Percentiles rank a stretch among this genome's conserved stretches.
phyloP scores from a whole-genome alignment of 2,113 vertebrate species.

The Istiophorus platypterus region DNA sequence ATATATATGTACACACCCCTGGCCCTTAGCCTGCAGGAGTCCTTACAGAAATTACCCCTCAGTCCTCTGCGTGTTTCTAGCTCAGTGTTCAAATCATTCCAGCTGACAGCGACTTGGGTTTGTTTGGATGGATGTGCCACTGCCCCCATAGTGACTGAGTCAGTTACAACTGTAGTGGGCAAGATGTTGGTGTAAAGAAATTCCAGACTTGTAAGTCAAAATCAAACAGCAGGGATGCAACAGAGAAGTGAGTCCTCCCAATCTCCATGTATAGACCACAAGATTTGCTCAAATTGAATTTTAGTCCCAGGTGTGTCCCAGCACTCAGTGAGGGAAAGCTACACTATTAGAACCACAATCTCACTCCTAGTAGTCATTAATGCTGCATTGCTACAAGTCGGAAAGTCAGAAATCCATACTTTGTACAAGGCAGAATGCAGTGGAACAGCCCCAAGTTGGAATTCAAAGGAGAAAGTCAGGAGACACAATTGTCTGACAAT shows the following conservation, averaged over 20 bases:
- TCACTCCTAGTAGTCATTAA: neutral
- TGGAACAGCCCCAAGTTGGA: neutral
- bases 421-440: neutral
- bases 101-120: slow-evolving; percentile 26
- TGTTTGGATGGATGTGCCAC: slow-evolving; percentile 31
- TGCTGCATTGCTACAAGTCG: slow-evolving; percentile 23
- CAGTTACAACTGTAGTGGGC: slow-evolving; percentile 15
- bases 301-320: slow-evolving; percentile 5
- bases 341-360: neutral
- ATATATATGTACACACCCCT: slow-evolving; percentile 44
- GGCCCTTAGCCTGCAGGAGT: slow-evolving; percentile 56
- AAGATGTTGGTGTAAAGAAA: neutral
- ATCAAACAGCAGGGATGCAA: neutral
- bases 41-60: slow-evolving; percentile 20
- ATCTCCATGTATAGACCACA: neutral
- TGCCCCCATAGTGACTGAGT: slow-evolving; percentile 20
- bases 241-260: neutral
- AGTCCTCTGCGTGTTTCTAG: slow-evolving; percentile 40
- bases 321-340: neutral
- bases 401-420: neutral
- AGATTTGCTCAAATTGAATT: neutral
- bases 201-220: neutral
- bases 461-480: too few relatives aligned
- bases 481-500: too few relatives aligned
- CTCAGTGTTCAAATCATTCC: slow-evolving; percentile 53